A percentile compares a stretch with the other conserved stretches of the same genome.
These are phyloP conservation scores for Ruditapes philippinarum DNA, from an alignment of 1,140 invertebrate genomes.

Conservation along the genomic window DNA sequence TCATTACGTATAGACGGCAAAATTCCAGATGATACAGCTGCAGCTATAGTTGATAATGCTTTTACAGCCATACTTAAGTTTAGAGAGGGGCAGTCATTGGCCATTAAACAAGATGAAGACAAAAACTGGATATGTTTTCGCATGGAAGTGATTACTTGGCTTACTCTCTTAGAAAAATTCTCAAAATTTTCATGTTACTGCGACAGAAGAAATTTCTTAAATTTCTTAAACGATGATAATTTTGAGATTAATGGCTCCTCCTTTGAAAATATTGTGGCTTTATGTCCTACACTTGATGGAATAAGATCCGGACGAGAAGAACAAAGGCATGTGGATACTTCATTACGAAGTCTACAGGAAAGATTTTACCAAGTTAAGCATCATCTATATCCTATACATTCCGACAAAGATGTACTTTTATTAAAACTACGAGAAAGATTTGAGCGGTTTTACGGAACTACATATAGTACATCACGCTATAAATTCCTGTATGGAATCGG, in stretches of 20 bases:
- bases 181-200: slow-evolving; percentile 14
- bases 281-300: background rate
- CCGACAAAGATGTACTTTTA: background rate
- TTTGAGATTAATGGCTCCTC: slow-evolving; percentile 2
- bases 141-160: slow-evolving; percentile 38
- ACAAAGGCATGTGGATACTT: slow-evolving; percentile 24
- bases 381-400: background rate
- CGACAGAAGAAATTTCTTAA: background rate
- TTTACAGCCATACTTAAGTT: slow-evolving; percentile 31
- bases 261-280: background rate
- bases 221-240: background rate
- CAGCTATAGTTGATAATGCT: slow-evolving; percentile 7
- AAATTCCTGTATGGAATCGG: slow-evolving; percentile 37
- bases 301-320: background rate
- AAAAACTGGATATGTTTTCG: slow-evolving; percentile 38
- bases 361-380: slow-evolving; percentile 16
- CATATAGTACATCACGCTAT: background rate
- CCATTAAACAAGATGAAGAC: slow-evolving; percentile 19
- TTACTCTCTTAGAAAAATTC: slow-evolving; percentile 38
- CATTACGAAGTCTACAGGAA: slow-evolving; percentile 40
- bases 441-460: slow-evolving; percentile 45
- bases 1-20: background rate
- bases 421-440: slow-evolving; percentile 42
- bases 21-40: background rate
- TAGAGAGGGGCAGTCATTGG: slow-evolving; percentile 1